Conservation (phyloP, 2,113 vertebrate species). For the Halcyon malimbica region DNA sequence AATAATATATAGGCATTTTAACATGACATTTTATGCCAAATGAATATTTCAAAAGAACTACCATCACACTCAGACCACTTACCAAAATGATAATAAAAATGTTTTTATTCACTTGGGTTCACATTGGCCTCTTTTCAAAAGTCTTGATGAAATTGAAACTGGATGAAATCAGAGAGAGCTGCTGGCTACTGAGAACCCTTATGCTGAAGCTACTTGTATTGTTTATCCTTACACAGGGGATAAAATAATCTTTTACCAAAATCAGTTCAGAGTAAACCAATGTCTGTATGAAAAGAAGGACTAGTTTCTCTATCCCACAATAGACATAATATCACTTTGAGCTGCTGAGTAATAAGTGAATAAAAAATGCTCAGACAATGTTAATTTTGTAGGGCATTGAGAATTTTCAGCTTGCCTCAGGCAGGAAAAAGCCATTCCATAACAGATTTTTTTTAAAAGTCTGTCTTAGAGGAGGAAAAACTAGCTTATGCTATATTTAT, state of each 20-base stretch:
- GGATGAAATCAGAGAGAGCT: not conserved
- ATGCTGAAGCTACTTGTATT: not conserved
- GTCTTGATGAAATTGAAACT: not conserved
- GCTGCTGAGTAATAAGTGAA: not conserved
- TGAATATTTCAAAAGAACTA: not conserved
- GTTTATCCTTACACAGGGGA: not conserved
- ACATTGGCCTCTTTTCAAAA: not conserved
- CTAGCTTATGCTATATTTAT: not conserved
- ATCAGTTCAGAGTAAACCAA: not conserved
- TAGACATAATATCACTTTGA: not conserved
- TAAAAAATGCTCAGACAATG: not conserved
- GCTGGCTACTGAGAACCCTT: not conserved
- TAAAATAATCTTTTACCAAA: not conserved
- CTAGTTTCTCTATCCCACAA: not conserved
- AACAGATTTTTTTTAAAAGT: not conserved
- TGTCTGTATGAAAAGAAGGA: not conserved
- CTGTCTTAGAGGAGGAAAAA: not conserved
- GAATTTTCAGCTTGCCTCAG: not conserved
- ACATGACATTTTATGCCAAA: not conserved
- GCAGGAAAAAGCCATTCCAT: not conserved
- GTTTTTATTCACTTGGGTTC: not conserved
- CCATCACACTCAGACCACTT: not conserved
- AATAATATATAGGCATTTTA: not conserved
- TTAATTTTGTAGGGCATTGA: not conserved
- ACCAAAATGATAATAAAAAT: not conserved